These are phyloP conservation scores for Graptemys geographica DNA, from an alignment of 2,797 vertebrate species.

Conservation along the genomic window DNA sequence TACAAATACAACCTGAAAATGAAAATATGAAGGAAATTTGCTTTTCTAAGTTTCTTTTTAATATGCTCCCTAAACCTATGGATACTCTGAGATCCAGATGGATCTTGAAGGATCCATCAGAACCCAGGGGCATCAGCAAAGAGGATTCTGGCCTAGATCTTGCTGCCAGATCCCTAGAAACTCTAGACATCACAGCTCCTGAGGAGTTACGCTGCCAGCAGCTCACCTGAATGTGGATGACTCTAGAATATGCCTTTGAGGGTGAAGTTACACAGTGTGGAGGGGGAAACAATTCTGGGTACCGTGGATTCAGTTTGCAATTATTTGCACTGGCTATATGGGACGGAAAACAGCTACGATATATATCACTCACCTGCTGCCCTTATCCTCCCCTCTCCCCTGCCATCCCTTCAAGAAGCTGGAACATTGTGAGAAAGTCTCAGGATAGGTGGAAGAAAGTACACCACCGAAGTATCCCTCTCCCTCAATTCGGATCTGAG, in stretches of 20 bases:
- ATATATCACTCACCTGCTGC: background rate
- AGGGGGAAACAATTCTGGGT: background rate
- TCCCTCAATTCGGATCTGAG: background rate
- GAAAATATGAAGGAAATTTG: background rate
- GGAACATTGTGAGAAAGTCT: background rate
- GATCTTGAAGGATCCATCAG: background rate
- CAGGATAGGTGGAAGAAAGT: background rate
- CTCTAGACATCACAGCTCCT: background rate
- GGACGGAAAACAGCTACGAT: background rate
- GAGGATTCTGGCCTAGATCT: background rate
- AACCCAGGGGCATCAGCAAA: background rate
- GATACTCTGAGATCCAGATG: background rate
- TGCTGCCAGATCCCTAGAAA: background rate
- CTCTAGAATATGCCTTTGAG: background rate
- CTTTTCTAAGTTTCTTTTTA: background rate
- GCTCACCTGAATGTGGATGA: background rate
- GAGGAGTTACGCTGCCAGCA: background rate
- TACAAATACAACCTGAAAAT: constrained; percentile 90
- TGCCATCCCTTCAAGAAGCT: background rate
- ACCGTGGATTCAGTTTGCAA: background rate
- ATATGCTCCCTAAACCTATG: background rate
- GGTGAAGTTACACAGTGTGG: background rate
- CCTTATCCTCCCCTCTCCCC: background rate
- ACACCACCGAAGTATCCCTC: background rate
- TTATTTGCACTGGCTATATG: background rate